Evolutionary conservation across 2,113 vertebrate genomes (phyloP).

Genomic region (Leucopsar rothschildi): DNA sequence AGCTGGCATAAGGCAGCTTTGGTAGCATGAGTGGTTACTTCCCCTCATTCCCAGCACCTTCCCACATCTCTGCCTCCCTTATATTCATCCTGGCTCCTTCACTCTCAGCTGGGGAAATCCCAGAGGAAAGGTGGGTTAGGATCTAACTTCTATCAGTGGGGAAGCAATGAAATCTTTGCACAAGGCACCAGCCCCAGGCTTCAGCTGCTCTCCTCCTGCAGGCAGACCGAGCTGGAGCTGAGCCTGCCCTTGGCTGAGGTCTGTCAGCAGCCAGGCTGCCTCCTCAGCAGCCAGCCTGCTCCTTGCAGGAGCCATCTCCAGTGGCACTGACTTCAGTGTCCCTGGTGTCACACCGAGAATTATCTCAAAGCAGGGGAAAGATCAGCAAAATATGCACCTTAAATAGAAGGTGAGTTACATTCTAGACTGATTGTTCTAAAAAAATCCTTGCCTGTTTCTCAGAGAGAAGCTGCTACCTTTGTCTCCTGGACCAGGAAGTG

Average conservation of each 20-base stretch:
- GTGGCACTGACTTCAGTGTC: background rate
- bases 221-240: background rate
- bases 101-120: background rate
- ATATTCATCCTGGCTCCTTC: background rate
- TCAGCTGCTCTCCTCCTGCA: background rate
- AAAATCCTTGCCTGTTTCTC: background rate
- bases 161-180: background rate
- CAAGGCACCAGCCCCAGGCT: background rate
- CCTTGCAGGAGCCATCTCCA: background rate
- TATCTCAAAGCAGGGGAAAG: background rate
- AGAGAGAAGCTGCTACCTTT: background rate
- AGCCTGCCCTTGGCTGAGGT: background rate
- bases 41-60: background rate
- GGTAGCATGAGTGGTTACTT: background rate
- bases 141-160: rapidly evolving
- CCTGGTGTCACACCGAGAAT: background rate
- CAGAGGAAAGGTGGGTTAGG: background rate
- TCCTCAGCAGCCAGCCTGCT: background rate
- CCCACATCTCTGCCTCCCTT: background rate
- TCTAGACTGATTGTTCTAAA: background rate
- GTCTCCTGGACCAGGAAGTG: background rate
- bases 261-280: background rate
- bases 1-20: background rate
- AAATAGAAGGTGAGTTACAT: background rate
- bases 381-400: background rate